Conservation (phyloP, 2,888 invertebrate species). For the Lamproptera curius region DNA sequence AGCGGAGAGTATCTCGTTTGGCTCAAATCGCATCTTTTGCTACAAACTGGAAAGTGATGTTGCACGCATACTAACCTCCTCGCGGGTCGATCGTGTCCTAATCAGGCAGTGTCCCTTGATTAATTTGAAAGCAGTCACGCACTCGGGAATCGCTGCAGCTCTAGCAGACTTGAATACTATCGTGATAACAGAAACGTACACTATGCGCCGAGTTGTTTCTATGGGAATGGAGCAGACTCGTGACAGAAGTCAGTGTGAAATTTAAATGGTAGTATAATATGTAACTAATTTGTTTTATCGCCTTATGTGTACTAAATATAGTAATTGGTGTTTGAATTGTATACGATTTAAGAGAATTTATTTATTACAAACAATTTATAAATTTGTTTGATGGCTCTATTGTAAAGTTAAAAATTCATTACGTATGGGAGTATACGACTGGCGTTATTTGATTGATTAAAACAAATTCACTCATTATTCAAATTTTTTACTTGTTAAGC, state of each 20-base stretch:
- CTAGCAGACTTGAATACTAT: slow-evolving; percentile 32
- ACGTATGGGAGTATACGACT: too few species aligned
- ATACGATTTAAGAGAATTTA: too few species aligned
- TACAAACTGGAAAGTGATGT: slow-evolving; percentile 1
- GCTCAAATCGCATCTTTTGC: slow-evolving; percentile 15
- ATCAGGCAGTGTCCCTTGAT: slow-evolving; percentile 36
- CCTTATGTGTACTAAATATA: too few species aligned
- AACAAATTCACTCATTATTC: too few species aligned
- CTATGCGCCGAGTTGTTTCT: slow-evolving; percentile 16
- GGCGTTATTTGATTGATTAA: too few species aligned
- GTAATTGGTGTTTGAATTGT: too few species aligned
- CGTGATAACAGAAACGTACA: slow-evolving; percentile 21
- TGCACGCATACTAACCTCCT: slow-evolving; percentile 28
- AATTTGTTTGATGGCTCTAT: too few species aligned
- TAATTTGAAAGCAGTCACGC: slow-evolving; percentile 40
- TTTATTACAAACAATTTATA: too few species aligned
- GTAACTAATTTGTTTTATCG: too few species aligned
- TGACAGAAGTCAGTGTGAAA: slow-evolving; percentile 17
- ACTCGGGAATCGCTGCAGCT: slow-evolving; percentile 26
- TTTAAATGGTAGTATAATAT: slow-evolving; percentile 23
- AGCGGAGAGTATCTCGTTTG: slow-evolving; percentile 23
- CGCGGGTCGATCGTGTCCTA: slow-evolving; percentile 33
- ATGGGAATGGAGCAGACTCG: slow-evolving; percentile 14
- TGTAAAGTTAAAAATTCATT: too few species aligned
- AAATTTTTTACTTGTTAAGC: too few species aligned